A percentile compares a stretch with the other conserved stretches of the same genome.
phyloP scores from a whole-genome alignment of 2,113 vertebrate species.

The Eulacestoma nigropectus region DNA sequence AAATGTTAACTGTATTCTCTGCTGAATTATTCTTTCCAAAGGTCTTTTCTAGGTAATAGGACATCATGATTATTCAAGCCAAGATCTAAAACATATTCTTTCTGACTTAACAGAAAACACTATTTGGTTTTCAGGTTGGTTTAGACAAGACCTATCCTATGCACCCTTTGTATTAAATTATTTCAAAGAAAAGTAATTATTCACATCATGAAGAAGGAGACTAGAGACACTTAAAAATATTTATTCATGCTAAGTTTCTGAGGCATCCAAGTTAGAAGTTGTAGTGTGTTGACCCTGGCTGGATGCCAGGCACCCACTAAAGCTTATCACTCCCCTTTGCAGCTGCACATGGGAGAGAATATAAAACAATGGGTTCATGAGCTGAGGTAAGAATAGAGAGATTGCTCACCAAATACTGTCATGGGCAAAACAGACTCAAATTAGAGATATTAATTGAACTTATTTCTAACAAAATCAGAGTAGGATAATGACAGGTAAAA shows the following conservation, averaged over 20 bases:
- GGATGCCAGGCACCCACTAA: background rate
- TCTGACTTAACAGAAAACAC: background rate
- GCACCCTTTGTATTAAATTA: background rate
- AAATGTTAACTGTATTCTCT: background rate
- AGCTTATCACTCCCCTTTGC: background rate
- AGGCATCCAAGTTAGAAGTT: background rate
- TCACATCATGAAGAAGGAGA: background rate
- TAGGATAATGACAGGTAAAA: background rate
- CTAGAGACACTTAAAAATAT: background rate
- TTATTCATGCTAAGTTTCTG: background rate
- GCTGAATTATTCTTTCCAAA: background rate
- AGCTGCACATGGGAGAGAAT: background rate
- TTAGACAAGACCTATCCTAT: background rate
- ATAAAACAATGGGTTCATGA: background rate
- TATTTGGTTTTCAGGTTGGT: background rate
- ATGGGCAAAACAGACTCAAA: background rate
- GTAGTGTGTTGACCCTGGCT: background rate
- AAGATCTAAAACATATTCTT: background rate
- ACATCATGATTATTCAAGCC: background rate
- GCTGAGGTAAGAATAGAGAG: background rate
- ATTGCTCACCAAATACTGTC: background rate
- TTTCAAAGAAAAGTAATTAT: background rate
- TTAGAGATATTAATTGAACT: background rate
- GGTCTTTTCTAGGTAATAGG: background rate
- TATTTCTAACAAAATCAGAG: background rate